Conservation (phyloP, 2,888 invertebrate genomes). For the Acronicta aceris region DNA sequence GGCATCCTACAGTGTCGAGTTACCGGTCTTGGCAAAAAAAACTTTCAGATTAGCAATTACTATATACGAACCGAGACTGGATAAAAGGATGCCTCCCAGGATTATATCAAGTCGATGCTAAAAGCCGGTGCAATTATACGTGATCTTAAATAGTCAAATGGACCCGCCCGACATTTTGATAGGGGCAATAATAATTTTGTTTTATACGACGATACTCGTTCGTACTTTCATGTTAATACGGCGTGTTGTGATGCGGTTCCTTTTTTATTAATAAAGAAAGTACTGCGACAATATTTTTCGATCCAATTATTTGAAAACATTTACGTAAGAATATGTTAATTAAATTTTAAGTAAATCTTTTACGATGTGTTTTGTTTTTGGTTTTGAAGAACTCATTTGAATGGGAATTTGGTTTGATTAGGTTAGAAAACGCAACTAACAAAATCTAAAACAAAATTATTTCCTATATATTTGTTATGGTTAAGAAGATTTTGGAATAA, state of each 20-base stretch:
- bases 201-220: conserved; percentile 62
- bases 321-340: conserved; percentile 36
- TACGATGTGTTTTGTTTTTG: conserved; percentile 6
- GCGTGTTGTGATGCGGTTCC: conserved; percentile 38
- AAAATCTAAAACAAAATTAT: too few species aligned
- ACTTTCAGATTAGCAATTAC: conserved; percentile 75
- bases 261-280: conserved; percentile 45
- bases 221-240: conserved; percentile 55
- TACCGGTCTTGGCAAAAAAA: conserved; percentile 68
- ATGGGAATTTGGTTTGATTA: conserved; percentile 7
- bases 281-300: conserved; percentile 38
- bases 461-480: too few species aligned
- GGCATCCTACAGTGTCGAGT: conserved; percentile 77
- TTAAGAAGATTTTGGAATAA: too few species aligned
- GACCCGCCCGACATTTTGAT: conserved; percentile 57
- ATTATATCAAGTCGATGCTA: conserved; percentile 63
- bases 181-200: conserved; percentile 63
- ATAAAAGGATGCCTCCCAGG: conserved; percentile 74
- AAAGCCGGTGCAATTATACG: conserved; percentile 66
- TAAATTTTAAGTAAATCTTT: conserved; percentile 11
- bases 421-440: neutral
- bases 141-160: conserved; percentile 68
- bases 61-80: conserved; percentile 68
- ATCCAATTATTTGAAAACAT: conserved; percentile 47
- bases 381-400: conserved; percentile 7